Base-by-base conservation (phyloP, 2,888 invertebrate species). In the Uropetala carovei region DNA sequence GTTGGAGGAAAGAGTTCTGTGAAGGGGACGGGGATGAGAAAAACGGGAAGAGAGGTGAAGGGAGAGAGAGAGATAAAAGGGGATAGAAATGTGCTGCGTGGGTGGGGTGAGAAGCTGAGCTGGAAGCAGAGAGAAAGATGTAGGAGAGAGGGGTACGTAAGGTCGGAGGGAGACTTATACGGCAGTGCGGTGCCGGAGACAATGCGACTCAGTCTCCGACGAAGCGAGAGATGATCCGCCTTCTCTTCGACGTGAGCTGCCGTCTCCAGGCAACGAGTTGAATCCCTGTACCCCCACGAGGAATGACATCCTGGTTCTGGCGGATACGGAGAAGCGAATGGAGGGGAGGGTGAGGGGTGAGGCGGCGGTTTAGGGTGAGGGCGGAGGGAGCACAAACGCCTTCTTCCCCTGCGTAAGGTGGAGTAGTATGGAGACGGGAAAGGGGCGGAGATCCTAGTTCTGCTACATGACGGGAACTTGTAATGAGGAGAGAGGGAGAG, bases 141-240 rank as follows among this genome's bases (percentile, higher is more conserved):
- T 13, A 75, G 11, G 75, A 27, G 11, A 68, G 18, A 43, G 18
- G 9, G 68, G 75, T 75, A 27, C 75, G 75, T 75, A 13, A 27
- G 75, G 22, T 64, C 18, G 75, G 27, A 75, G 75, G 22, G 27
- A 18, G 14, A 16, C 75, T 22, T 75, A 75, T 75, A 10, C 75
- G 75, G 75, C 75, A 75, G 75, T 75, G 75, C 75, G 75, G 75
- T 75, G 75, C 22, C 27, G 75, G 75, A 75, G 75, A 75, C 75
- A 75, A 75, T 75, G 75, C 75, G 75, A 75, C 75, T 75, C 27
- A 75, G 75, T 27, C 75, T 75, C 75, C 75, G 22, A 27, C 75
- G 75, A 75, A 75, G 75, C 75, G 75, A 13, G 75, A 75, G 75
- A 75, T 27, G 75, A 27, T 68, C 9, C 68, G 18, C 68, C 75